Base-by-base conservation (phyloP, 1,140 invertebrate genomes). In the Pachypeltis micranthus region DNA sequence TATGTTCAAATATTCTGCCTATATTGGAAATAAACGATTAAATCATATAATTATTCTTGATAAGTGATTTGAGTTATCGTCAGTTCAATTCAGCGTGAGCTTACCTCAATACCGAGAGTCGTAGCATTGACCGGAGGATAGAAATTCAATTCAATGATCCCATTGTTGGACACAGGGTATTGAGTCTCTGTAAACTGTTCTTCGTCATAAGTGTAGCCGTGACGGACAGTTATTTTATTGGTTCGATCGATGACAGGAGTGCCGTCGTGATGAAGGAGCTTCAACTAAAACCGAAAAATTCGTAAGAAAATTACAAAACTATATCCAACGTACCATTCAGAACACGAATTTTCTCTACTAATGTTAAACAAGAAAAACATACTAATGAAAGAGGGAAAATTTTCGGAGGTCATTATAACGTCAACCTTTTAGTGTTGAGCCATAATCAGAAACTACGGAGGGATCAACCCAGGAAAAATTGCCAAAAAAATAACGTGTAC, bases 241-340 rank as follows among this genome's bases (percentile, higher is more conserved):
- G 76, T 80, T 2, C 72, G 70, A 10, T 83, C 82, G 59, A 81
- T 78, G 0, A 91, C 75, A 2, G 86, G 85, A 23, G 79, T 79
- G 44, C 85, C 86, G 76, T 91, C 88, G 68, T 90, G 87, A 69
- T 86, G 83, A 0, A 81, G 73, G 0, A 89, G 73, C 78, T 88
- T 87, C 4, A 88, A 74, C 83, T 85, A 68, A 73, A 66, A 31
- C 1, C 27, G 51, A 34, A 59, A 60, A 21, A 64, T 60, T 59
- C 63, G 14, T 54, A 16, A 16, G n/a, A 25, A 44, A 47, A 21
- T n/a, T n/a, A n/a, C n/a, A n/a, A n/a, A n/a, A n/a, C n/a, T n/a
- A n/a, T n/a, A n/a, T n/a, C n/a, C 7, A 55, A 23, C 16, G 7
- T 4, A 10, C 16, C n/a, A n/a, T n/a, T n/a, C n/a, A n/a, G 2